Evolutionary conservation across 2,888 invertebrate genomes (phyloP), one percentile per base, ranked within the genome.

Genomic region (Lithophane ornitopus): DNA sequence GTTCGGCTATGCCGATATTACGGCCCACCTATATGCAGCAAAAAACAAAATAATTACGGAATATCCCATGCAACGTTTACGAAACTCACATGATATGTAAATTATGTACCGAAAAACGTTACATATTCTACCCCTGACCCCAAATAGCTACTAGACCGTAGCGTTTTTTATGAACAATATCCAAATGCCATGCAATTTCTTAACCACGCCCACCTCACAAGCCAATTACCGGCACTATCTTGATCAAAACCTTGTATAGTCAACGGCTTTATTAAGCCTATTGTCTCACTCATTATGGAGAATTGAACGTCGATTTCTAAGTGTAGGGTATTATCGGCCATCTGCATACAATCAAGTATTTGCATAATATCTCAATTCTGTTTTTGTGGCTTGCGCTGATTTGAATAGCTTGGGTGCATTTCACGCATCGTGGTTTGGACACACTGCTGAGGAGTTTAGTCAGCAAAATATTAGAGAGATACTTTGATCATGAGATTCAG

Each of bases 301-400:
- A 93, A 95, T 94, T 93, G 94, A 93, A 93, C 92, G 92, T 89
- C 91, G 93, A 94, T 94, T 93, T 91, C 91, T 87, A 89, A 91
- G 89, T 91, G 91, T 92, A 91, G 88, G 93, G 94, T 95, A 96
- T 95, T 95, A 96, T 94, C 92, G 92, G 88, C 90, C 90, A 96
- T 96, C 95, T 96, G 94, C 96, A 96, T 96, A 96, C 96, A 96
- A 96, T 96, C 94, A 94, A 82, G 89, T 87, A 96, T 96, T 96
- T 93, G 93, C 96, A 96, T 96, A 96, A 96, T 96, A 96, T 94
- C 96, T 96, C 96, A 96, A 96, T 96, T 94, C 81, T 94, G 92
- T 94, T 95, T 93, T 93, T 92, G 88, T 91, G 89, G 87, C 84
- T 86, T 87, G 90, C 88, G 89, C 91, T 91, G 93, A 93, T 94